Evolutionary conservation across 2,888 invertebrate species (phyloP), one percentile per base, ranked within the genome.

Genomic region (Pharmacophagus antenor): DNA sequence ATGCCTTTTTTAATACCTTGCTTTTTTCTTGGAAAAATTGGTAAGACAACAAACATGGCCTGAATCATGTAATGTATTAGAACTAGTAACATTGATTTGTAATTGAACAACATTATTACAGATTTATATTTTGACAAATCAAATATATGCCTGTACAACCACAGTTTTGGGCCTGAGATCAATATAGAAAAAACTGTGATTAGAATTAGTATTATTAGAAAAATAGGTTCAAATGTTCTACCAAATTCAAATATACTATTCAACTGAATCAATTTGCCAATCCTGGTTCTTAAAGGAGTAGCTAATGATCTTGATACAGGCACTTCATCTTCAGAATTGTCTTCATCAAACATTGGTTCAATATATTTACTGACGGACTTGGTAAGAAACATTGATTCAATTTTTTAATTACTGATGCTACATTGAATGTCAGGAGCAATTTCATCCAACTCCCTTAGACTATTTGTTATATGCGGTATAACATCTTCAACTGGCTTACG

Each of bases 1-100:
- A 62, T 74, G 15, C 77, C 80, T 4, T 75, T 71, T 1, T 74
- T 75, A 64, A 85, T 84, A 70, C 80, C 72, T 47, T 79, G 70
- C 53, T 80, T 78, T 71, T 81, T 89, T 27, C 71, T 76, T 46
- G 92, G 92, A 55, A 92, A 92, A 69, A 93, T 77, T 0, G 94
- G 94, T 51, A 93, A 46, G 20, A 91, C 67, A 12, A 91, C 82
- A 55, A 93, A 72, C 3, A 92, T 25, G 2, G 88, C 85, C 67
- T 94, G 83, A 37, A 92, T 70, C 10, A 80, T 59, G 80, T 91
- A 65, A 62, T 92, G 92, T 2, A 81, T 71, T 0, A 81, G 58
- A 27, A 91, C 71, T 5, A 91, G 67, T n/a, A 74, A 57, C 2
- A 76, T 58, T 49, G 85, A 74, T 56, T 83, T 72, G 27, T 71